Evolutionary conservation across 2,797 vertebrate genomes (phyloP).

Genomic region (Rhodeus uyekii): DNA sequence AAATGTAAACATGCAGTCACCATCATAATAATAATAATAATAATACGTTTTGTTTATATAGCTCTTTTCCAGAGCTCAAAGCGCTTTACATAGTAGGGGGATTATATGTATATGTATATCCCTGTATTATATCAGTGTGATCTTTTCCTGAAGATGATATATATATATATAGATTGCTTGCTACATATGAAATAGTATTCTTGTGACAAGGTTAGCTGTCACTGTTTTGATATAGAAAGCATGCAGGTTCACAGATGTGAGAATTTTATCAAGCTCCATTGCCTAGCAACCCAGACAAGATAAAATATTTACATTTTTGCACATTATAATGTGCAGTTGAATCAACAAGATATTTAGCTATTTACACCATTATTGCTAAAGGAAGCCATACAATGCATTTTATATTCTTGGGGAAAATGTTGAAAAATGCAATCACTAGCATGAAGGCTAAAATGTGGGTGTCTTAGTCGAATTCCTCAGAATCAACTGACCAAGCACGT

Average conservation of each 20-base stretch:
- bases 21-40: too few relatives aligned
- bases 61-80: too few relatives aligned
- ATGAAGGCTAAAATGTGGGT: background rate
- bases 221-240: slow-evolving; percentile 32
- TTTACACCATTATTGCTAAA: slow-evolving; percentile 15
- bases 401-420: background rate
- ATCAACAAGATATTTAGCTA: slow-evolving; percentile 55
- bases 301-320: slow-evolving; percentile 64
- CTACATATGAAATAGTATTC: background rate
- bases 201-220: slow-evolving; percentile 31
- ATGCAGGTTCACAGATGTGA: slow-evolving; percentile 60
- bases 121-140: background rate
- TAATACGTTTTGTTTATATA: too few relatives aligned
- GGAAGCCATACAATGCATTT: background rate
- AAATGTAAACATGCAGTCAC: too few relatives aligned
- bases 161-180: background rate
- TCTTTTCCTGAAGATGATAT: background rate
- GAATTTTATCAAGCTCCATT: slow-evolving; percentile 70
- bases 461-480: slow-evolving; percentile 24
- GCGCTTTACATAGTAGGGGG: too few relatives aligned
- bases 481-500: slow-evolving; percentile 20
- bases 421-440: background rate
- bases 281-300: slow-evolving; percentile 77
- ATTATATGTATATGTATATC: too few relatives aligned
- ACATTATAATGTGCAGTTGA: slow-evolving; percentile 57